Base-by-base conservation (phyloP, 2,113 vertebrate genomes). In the Hyperoodon ampullatus region DNA sequence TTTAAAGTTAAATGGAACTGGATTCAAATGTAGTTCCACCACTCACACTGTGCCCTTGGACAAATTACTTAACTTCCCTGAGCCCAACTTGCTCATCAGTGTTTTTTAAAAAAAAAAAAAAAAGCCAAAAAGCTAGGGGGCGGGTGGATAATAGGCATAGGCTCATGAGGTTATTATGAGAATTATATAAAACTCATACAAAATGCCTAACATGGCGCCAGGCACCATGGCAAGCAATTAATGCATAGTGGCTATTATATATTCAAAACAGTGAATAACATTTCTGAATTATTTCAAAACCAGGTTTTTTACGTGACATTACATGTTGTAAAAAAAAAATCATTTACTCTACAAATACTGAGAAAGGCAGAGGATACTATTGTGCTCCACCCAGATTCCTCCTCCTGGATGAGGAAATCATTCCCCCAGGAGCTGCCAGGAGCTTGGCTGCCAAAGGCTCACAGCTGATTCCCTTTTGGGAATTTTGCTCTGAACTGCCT, bases 221-320 rank as follows among this genome's bases (percentile, higher is more conserved):
- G 63, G 44, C 35, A 90, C 75, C 55, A 83, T 6, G 86, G 23
- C 39, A 78, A 93, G 26, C 44, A 55, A 83, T 61, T 88, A 95
- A 71, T 44, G 53, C 39, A 39, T 28, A 81, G 78, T 21, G 85
- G n/a, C 50, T 85, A 60, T 81, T 96, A 68, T 87, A 55, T 66
- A 35, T 61, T 86, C 88, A 72, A 90, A 94, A 77, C n/a, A 81
- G 5, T 63, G 6, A 72, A 88, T 44, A 70, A n/a, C 58, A 83
- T 84, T 70, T 80, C 28, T 74, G 42, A 95, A 60, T 68, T 83
- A 44, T 78, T 86, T 78, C 66, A 92, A 90, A 92, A 87, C 70
- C 14, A 71, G 3, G 2, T 71, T 90, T 96, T 55, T 87, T 95
- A 53, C 24, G 39, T 44, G 86, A 23, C 30, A 81, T 61, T n/a